A percentile compares a stretch with the other conserved stretches of the same genome.
phyloP scores from a whole-genome alignment of 2,113 vertebrate genomes.

The Sander vitreus region DNA sequence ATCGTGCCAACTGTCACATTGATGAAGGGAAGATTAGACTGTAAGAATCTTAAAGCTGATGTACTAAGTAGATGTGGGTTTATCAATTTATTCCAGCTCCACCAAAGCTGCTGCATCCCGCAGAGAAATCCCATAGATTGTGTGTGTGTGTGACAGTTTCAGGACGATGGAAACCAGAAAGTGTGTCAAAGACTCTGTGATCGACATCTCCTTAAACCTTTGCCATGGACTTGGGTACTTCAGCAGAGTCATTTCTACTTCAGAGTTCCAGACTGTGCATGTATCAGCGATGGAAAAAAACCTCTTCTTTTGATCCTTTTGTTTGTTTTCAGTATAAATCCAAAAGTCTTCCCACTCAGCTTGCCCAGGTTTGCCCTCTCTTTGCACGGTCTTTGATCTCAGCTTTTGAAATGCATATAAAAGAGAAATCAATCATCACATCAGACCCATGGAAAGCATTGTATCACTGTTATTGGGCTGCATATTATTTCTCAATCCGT shows the following conservation, averaged over 20 bases:
- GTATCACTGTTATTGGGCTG: not conserved
- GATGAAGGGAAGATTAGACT: conserved; percentile 64
- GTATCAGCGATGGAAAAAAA: conserved; percentile 6
- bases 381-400: conserved; percentile 30
- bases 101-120: conserved; percentile 50
- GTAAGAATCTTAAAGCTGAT: conserved; percentile 72
- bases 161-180: conserved; percentile 41
- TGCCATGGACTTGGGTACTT: conserved; percentile 29
- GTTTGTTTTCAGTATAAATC: conserved; percentile 39
- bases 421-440: conserved; percentile 43
- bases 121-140: conserved; percentile 65
- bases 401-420: conserved; percentile 37
- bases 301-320: conserved; percentile 16
- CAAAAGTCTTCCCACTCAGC: conserved; percentile 4
- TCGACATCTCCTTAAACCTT: conserved; percentile 48
- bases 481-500: conserved; percentile 23
- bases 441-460: conserved; percentile 7
- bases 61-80: conserved; percentile 61
- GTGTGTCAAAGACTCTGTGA: conserved; percentile 48
- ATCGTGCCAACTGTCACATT: conserved; percentile 29
- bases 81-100: conserved; percentile 61
- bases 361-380: conserved; percentile 41
- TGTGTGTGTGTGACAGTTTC: conserved; percentile 54
- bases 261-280: conserved; percentile 28
- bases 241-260: conserved; percentile 34